Evolutionary conservation across 2,888 invertebrate species (phyloP), one percentile per base, ranked within the genome.

Genomic region (Terebella lapidaria): DNA sequence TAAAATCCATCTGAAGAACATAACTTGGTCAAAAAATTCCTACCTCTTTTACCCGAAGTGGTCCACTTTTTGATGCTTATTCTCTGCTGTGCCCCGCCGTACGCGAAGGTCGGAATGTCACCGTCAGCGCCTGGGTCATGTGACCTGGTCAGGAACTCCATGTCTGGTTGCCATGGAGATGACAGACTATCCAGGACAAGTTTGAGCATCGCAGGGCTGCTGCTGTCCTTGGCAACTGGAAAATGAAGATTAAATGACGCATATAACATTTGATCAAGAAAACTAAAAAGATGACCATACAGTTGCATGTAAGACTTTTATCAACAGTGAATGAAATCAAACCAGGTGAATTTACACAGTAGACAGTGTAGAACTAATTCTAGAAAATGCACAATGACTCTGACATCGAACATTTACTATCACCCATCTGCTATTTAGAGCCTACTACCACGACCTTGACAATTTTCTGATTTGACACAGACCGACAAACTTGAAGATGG

Each of bases 401-500:
- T n/a, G n/a, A n/a, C n/a, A n/a, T n/a, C n/a, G n/a, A n/a, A n/a
- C n/a, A n/a, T n/a, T n/a, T n/a, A n/a, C n/a, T n/a, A n/a, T n/a
- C n/a, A n/a, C n/a, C n/a, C n/a, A n/a, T n/a, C n/a, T n/a, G n/a
- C n/a, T n/a, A n/a, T n/a, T n/a, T n/a, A n/a, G n/a, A n/a, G n/a
- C n/a, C n/a, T n/a, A n/a, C n/a, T n/a, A n/a, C n/a, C n/a, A n/a
- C n/a, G n/a, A n/a, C n/a, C n/a, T n/a, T n/a, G n/a, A n/a, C n/a
- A n/a, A n/a, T n/a, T n/a, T n/a, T n/a, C n/a, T n/a, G n/a, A n/a
- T n/a, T n/a, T n/a, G n/a, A n/a, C n/a, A 35, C 62, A 51, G 30
- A 76, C 76, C 74, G n/a, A 77, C 58, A 60, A 71, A 75, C 67
- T 75, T 76, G 65, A 77, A 76, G 47, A 78, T 70, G 30, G 65